Percentiles rank a stretch among this genome's conserved stretches.
phyloP scores from a whole-genome alignment of 2,113 vertebrate species.

The Muntiacus reevesi region DNA sequence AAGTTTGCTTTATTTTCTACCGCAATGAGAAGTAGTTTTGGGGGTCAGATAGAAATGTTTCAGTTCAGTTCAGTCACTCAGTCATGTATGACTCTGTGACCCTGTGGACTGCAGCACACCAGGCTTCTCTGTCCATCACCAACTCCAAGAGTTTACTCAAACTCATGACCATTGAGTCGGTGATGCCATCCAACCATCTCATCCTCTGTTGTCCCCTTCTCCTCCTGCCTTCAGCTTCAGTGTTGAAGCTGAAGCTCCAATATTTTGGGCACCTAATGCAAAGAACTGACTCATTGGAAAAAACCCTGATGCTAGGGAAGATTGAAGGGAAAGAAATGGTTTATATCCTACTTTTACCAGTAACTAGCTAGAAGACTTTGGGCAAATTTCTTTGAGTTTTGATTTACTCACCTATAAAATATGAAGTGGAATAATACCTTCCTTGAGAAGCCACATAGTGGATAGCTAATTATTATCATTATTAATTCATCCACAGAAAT shows the following conservation, averaged over 20 bases:
- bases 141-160: background rate
- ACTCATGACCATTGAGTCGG: background rate
- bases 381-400: conserved; percentile 33
- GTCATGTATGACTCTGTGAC: background rate
- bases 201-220: background rate
- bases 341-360: conserved; percentile 50
- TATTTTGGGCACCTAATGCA: background rate
- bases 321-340: background rate
- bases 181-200: background rate
- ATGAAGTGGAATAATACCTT: background rate
- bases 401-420: conserved; percentile 54
- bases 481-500: background rate
- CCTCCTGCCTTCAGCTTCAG: background rate
- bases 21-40: background rate
- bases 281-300: background rate
- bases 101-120: background rate
- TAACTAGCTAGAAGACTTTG: conserved; percentile 7
- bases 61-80: background rate
- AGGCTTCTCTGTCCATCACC: background rate
- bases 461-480: background rate
- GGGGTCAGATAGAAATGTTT: background rate
- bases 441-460: background rate
- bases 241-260: background rate
- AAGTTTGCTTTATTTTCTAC: background rate
- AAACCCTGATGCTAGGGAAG: background rate